A percentile compares a stretch with the other conserved stretches of the same genome.
These are phyloP conservation scores for Limulus polyphemus DNA, from an alignment of 2,888 invertebrate species.

Conservation along the genomic window DNA sequence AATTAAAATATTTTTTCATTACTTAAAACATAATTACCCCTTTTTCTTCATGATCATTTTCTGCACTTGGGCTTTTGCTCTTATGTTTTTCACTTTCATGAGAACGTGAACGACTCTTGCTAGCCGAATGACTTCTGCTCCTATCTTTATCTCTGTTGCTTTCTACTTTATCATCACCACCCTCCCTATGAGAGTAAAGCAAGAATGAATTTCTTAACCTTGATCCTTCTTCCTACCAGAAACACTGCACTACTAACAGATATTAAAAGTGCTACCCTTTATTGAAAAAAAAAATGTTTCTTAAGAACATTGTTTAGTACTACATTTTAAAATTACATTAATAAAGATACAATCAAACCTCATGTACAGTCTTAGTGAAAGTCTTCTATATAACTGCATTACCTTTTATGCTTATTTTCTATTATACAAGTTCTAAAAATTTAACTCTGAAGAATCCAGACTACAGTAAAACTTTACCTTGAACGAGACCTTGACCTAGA, in stretches of 20 bases:
- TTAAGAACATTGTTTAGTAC: too few relatives aligned
- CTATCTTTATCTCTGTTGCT: too few relatives aligned
- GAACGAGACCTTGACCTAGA: conserved; percentile 15
- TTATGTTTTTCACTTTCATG: conserved; percentile 5
- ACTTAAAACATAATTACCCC: not conserved
- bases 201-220: too few relatives aligned
- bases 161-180: not conserved
- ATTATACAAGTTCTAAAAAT: not conserved
- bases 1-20: not conserved
- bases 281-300: too few relatives aligned
- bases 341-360: too few relatives aligned
- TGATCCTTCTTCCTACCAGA: too few relatives aligned
- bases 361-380: not conserved
- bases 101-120: conserved; percentile 11
- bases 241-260: too few relatives aligned
- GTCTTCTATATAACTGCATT: not conserved
- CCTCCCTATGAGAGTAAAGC: not conserved
- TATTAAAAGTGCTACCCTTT: too few relatives aligned
- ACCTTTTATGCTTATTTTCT: not conserved
- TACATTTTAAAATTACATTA: too few relatives aligned
- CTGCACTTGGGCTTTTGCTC: conserved; percentile 10
- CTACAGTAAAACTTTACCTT: not conserved
- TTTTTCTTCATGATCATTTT: not conserved
- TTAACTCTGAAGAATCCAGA: not conserved
- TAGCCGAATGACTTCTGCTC: conserved; percentile 12